Evolutionary conservation across 1,140 invertebrate species (phyloP).

Genomic region (Apis laboriosa): DNA sequence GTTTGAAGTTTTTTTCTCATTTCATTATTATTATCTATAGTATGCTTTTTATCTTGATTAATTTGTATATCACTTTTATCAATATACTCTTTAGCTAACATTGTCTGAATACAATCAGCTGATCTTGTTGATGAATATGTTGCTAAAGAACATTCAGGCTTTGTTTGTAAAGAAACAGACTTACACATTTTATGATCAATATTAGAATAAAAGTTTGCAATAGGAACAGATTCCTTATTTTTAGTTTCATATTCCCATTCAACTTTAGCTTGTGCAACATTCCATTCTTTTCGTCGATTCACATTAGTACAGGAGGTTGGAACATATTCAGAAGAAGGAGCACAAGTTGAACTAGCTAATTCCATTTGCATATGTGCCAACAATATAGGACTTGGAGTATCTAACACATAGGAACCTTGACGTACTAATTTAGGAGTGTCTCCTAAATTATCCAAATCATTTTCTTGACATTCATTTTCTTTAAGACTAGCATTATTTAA

Average conservation of each 20-base stretch:
- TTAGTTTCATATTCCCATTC: constrained; percentile 68
- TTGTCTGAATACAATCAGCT: constrained; percentile 70
- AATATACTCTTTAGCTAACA: constrained; percentile 60
- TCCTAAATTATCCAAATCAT: constrained; percentile 31
- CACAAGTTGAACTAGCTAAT: constrained; percentile 58
- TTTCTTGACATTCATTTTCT: constrained; percentile 23
- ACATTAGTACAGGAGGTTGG: constrained; percentile 80
- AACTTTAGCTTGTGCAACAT: constrained; percentile 71
- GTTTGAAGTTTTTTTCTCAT: constrained; percentile 41
- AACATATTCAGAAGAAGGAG: constrained; percentile 75
- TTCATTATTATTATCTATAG: constrained; percentile 40
- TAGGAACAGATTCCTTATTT: constrained; percentile 34
- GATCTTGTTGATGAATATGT: constrained; percentile 65
- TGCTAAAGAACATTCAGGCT: constrained; percentile 32
- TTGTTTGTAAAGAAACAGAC: constrained; percentile 42
- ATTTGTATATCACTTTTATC: constrained; percentile 32
- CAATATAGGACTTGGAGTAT: constrained; percentile 83
- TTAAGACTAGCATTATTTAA: constrained; percentile 52
- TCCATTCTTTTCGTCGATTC: constrained; percentile 81
- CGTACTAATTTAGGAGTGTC: constrained; percentile 80
- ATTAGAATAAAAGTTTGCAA: constrained; percentile 54
- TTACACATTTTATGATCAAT: constrained; percentile 50
- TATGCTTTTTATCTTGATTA: constrained; percentile 41
- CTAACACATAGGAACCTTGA: constrained; percentile 84
- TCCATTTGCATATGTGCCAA: constrained; percentile 83